phyloP scores from a whole-genome alignment of 2,888 invertebrate species.

The Furcula furcula region DNA sequence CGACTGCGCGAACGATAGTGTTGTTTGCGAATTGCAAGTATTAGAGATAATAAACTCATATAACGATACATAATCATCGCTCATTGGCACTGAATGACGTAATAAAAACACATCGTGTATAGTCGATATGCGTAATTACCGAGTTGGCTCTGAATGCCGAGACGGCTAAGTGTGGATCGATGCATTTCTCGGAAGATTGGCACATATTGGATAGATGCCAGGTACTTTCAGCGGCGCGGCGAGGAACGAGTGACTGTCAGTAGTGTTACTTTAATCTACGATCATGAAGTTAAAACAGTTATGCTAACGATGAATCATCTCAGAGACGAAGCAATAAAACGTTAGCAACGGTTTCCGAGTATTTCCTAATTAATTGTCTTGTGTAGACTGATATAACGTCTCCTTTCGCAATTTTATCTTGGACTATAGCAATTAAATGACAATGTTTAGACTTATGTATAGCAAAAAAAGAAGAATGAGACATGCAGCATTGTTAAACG shows the following conservation, averaged over 20 bases:
- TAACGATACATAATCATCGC: constrained; percentile 22
- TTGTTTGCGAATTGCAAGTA: constrained; percentile 24
- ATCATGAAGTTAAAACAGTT: constrained; percentile 37
- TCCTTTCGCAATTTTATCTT: background rate
- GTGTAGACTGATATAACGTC: background rate
- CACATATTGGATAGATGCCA: constrained; percentile 63
- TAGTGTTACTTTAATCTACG: constrained; percentile 46
- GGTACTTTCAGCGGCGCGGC: constrained; percentile 45
- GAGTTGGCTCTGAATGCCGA: constrained; percentile 42
- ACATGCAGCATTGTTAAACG: constrained; percentile 5
- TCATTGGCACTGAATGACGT: constrained; percentile 28
- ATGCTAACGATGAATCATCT: constrained; percentile 36
- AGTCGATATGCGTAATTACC: constrained; percentile 46
- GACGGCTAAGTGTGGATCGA: constrained; percentile 43
- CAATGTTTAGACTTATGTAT: background rate
- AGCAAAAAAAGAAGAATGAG: background rate
- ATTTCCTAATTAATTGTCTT: background rate
- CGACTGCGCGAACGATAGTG: constrained; percentile 15
- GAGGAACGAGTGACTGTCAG: constrained; percentile 39
- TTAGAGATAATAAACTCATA: constrained; percentile 18
- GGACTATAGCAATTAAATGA: background rate
- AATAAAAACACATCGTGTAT: constrained; percentile 40
- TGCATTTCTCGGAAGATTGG: constrained; percentile 67
- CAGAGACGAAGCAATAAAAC: too few species aligned
- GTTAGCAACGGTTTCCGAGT: constrained; percentile 14